Percentiles rank a stretch among this genome's conserved stretches.
phyloP scores from a whole-genome alignment of 2,888 invertebrate genomes.

The Nycteola revayana region DNA sequence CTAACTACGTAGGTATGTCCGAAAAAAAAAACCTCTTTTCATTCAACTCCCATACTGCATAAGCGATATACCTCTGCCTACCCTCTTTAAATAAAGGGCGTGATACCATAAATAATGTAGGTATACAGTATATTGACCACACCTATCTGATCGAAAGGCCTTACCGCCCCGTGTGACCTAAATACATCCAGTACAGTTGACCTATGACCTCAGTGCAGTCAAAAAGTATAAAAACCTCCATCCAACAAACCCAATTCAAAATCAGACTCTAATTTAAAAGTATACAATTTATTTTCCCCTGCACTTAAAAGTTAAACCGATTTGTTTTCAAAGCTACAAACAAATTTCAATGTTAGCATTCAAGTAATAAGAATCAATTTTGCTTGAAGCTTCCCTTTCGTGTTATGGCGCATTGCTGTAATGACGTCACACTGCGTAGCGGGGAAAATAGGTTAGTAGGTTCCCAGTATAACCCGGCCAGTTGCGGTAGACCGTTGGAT shows the following conservation, averaged over 20 bases:
- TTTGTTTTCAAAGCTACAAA: no score
- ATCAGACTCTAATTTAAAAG: conserved; percentile 7
- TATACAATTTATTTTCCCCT: conserved; percentile 23
- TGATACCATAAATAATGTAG: no score
- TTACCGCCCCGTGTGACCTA: no score
- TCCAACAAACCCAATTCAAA: conserved; percentile 8
- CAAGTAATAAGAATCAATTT: conserved; percentile 37
- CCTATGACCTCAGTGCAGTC: conserved; percentile 18
- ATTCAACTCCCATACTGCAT: no score
- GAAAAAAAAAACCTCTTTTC: no score
- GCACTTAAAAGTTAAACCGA: conserved; percentile 8
- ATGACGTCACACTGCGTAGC: conserved; percentile 68
- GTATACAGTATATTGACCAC: no score
- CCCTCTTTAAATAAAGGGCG: no score
- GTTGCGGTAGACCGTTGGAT: conserved; percentile 29
- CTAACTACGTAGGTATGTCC: no score
- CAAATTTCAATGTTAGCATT: conserved; percentile 11
- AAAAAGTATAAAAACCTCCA: conserved; percentile 22
- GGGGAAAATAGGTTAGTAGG: conserved; percentile 58
- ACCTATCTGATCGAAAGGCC: no score
- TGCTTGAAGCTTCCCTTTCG: conserved; percentile 25
- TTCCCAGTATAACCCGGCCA: conserved; percentile 39
- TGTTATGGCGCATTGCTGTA: conserved; percentile 60
- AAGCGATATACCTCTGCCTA: no score
- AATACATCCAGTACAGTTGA: no score